These are phyloP conservation scores for Sphaeridia pumilis DNA, from an alignment of 2,888 invertebrate species.

Conservation along the genomic window DNA sequence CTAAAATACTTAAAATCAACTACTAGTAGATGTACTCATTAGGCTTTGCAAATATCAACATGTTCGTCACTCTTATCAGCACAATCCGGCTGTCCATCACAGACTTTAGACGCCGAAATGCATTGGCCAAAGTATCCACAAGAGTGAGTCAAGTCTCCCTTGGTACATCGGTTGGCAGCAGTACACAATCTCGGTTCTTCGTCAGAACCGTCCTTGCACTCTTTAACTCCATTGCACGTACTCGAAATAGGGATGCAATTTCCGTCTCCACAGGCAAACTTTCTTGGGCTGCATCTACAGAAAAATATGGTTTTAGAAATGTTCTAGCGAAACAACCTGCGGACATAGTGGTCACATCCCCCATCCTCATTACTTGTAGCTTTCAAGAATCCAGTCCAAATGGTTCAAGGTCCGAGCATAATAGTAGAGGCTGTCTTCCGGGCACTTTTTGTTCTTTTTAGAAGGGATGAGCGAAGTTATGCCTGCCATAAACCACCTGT, in stretches of 20 bases:
- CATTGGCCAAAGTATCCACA: constrained; percentile 8
- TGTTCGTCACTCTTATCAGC: constrained; percentile 2
- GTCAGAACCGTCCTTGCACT: constrained; percentile 1
- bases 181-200: constrained; percentile 2
- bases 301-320: background rate
- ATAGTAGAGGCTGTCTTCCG: constrained; percentile 9
- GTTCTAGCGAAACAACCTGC: background rate
- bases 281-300: constrained; percentile 7
- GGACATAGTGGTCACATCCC: no score
- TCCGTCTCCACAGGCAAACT: constrained; percentile 7
- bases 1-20: no score
- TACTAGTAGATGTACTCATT: no score
- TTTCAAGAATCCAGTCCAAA: constrained; percentile 10
- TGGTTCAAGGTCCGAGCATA: constrained; percentile 12
- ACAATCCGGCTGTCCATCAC: constrained; percentile 3
- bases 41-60: background rate
- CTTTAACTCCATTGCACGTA: constrained; percentile 6
- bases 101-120: background rate
- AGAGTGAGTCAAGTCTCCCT: background rate
- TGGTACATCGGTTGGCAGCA: constrained; percentile 2
- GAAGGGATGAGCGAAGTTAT: constrained; percentile 16
- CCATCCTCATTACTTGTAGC: constrained; percentile 13
- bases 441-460: constrained; percentile 5
- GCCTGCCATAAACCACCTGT: constrained; percentile 12
- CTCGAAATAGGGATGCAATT: constrained; percentile 1